These are phyloP conservation scores for Caradrina clavipalpis DNA, from an alignment of 2,888 invertebrate genomes.

Conservation along the genomic window DNA sequence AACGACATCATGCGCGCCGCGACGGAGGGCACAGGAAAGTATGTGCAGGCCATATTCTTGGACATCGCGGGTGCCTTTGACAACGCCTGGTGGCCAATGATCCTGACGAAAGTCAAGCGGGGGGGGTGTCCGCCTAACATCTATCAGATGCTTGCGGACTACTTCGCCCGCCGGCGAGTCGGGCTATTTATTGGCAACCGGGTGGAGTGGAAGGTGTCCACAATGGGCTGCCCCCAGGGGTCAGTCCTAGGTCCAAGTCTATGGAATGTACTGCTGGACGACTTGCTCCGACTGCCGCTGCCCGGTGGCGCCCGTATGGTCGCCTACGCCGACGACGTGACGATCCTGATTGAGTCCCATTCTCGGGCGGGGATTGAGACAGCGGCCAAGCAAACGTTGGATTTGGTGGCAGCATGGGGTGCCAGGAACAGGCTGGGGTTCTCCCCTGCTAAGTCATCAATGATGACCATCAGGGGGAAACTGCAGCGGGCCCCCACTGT, in stretches of 20 bases:
- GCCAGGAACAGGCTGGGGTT: constrained; percentile 2
- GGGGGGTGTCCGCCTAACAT: constrained; percentile 59
- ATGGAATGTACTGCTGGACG: constrained; percentile 64
- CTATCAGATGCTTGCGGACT: constrained; percentile 56
- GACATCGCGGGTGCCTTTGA: constrained; percentile 71
- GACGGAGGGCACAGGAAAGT: constrained; percentile 5
- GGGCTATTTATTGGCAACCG: constrained; percentile 39
- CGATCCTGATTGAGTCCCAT: constrained; percentile 20
- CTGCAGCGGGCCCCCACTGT: constrained; percentile 20
- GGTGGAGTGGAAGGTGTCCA: constrained; percentile 47
- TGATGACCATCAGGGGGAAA: not conserved
- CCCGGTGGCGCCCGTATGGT: constrained; percentile 45
- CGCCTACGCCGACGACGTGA: constrained; percentile 48
- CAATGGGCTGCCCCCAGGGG: constrained; percentile 59
- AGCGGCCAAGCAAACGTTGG: not conserved
- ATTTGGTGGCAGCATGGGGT: not conserved
- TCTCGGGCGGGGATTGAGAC: constrained; percentile 6
- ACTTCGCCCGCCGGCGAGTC: constrained; percentile 54
- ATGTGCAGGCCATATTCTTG: constrained; percentile 61
- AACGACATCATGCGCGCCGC: constrained; percentile 4
- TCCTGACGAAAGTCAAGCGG: constrained; percentile 54
- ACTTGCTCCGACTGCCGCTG: constrained; percentile 55
- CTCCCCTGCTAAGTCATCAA: not conserved
- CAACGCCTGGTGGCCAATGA: constrained; percentile 72
- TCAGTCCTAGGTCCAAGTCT: constrained; percentile 54